Base-by-base conservation (phyloP, 2,113 vertebrate genomes). In the Mandrillus leucophaeus region DNA sequence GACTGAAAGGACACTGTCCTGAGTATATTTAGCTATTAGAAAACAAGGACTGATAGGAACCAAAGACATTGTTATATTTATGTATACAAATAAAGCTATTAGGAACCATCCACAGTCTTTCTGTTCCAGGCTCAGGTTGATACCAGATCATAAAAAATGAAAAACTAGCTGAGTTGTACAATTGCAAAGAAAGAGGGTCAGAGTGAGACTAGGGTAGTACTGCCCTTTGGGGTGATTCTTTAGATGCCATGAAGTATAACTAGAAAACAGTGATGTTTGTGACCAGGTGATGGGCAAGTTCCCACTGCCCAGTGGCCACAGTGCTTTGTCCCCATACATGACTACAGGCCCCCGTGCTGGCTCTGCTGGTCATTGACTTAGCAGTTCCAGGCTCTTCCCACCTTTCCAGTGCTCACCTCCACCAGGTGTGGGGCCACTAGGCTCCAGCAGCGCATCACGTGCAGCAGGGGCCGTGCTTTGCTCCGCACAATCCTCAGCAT, bases 371-470 rank as follows among this genome's bases (percentile, higher is more conserved):
- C 75, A 23, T 68, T 1, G 25, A 27, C 30, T 14, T 30, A 2
- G 8, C 11, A 1, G 23, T 17, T 35, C 23, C 32, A 11, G 35
- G 35, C 45, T 9, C 64, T 2, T 3, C 72, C 72, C 89, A 35
- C 38, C 7, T 17, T 1, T 43, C 30, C 5, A 5, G 3, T 0
- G 16, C 97, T 88, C 96, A 99, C 99, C 99, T 99, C 99, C 95
- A 99, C 99, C 91, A 99, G 99, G 86, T 99, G 99, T 1, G 99
- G 99, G 2, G 99, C 99, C 97, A 99, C 99, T 7, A 99, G 98
- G 64, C 99, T 99, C 99, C 99, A 99, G 98, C 99, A 99, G 97
- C 99, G 99, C 99, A 99, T 99, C 95, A 99, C 98, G 70, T 99
- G 99, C 23, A 99, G 99, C 93, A 99, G 97, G 0, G 99, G 99